Percentiles rank a stretch among this genome's conserved stretches.
Evolutionary conservation across 2,888 invertebrate genomes (phyloP).

Genomic region (Acrobeloides nanus): DNA sequence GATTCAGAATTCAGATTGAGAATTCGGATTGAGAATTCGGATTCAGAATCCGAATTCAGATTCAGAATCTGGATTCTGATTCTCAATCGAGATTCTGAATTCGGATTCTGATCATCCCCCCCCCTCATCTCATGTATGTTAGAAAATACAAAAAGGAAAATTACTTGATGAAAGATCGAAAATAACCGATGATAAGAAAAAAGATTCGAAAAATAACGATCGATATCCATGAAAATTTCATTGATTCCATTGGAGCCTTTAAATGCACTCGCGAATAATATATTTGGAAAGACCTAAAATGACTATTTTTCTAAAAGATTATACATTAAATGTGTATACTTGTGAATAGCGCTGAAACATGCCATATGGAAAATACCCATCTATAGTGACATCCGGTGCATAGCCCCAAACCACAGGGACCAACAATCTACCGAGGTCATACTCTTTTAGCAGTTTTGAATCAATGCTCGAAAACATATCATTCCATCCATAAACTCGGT

Average conservation of each 20-base stretch:
- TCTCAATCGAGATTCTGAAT: too few species aligned
- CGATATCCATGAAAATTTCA: constrained; percentile 65
- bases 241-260: constrained; percentile 73
- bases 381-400: constrained; percentile 33
- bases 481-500: constrained; percentile 43
- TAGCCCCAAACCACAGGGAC: constrained; percentile 46
- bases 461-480: constrained; percentile 45
- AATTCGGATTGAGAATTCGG: too few species aligned
- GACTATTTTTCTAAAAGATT: background rate
- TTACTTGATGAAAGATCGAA: too few species aligned
- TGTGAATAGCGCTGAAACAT: constrained; percentile 35
- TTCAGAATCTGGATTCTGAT: too few species aligned
- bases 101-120: too few species aligned
- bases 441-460: constrained; percentile 23
- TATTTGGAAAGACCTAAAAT: constrained; percentile 53
- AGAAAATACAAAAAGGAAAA: too few species aligned
- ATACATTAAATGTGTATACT: constrained; percentile 9
- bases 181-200: constrained; percentile 65
- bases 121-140: too few species aligned
- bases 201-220: constrained; percentile 68
- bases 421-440: constrained; percentile 22
- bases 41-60: too few species aligned
- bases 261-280: constrained; percentile 73
- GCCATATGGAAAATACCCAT: constrained; percentile 43
- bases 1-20: too few species aligned